Evolutionary conservation across 2,113 vertebrate genomes (phyloP).

Genomic region (Pantherophis guttatus): DNA sequence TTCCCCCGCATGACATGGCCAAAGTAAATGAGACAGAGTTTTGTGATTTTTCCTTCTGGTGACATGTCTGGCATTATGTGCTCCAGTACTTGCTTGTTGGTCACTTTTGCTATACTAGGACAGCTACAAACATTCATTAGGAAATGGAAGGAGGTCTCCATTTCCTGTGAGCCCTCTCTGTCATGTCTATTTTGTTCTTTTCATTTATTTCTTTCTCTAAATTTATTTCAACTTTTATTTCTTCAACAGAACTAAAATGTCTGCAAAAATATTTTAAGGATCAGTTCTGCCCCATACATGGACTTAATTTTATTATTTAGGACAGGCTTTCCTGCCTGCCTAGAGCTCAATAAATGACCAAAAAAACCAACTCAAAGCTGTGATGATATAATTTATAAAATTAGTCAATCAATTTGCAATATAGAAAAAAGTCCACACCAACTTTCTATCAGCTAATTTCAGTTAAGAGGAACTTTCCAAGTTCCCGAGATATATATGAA

Average conservation of each 20-base stretch:
- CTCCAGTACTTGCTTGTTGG: neutral
- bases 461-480: neutral
- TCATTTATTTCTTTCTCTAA: neutral
- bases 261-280: neutral
- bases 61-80: neutral
- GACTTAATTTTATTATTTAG: neutral
- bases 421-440: neutral
- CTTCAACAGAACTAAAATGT: neutral
- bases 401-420: neutral
- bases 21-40: neutral
- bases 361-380: neutral
- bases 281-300: neutral
- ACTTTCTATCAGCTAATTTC: neutral
- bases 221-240: neutral
- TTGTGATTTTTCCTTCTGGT: neutral
- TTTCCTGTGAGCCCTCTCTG: neutral
- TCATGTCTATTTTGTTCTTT: neutral
- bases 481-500: neutral
- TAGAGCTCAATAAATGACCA: neutral
- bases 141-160: neutral
- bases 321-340: neutral
- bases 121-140: neutral
- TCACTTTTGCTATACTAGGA: neutral
- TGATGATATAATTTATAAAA: neutral
- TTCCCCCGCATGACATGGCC: neutral